Percentiles rank a stretch among this genome's conserved stretches.
phyloP scores from a whole-genome alignment of 2,888 invertebrate genomes.

The Aplocera efformata region DNA sequence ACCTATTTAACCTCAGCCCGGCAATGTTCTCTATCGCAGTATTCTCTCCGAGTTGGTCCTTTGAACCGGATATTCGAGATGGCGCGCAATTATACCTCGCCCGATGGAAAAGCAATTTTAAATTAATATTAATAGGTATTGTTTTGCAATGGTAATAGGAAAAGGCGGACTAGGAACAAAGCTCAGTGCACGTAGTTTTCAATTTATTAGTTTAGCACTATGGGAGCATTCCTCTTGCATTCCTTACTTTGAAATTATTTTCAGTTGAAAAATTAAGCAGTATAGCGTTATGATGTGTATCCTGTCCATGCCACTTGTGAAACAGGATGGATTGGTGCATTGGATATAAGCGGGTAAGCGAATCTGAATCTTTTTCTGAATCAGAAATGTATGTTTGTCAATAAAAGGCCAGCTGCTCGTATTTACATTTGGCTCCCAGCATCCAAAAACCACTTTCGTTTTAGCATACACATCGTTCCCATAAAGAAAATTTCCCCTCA shows the following conservation, averaged over 20 bases:
- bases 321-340: no score
- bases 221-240: background rate
- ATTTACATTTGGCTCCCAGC: no score
- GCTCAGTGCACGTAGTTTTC: conserved; percentile 7
- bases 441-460: conserved; percentile 13
- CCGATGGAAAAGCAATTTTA: conserved; percentile 19
- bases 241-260: background rate
- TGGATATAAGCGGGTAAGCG: no score
- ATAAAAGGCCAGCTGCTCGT: no score
- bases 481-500: conserved; percentile 20
- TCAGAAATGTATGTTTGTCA: no score
- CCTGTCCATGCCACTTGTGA: no score
- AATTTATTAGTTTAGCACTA: conserved; percentile 9
- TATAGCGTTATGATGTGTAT: no score
- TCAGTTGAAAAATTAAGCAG: no score
- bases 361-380: no score
- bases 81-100: conserved; percentile 19
- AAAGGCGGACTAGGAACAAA: conserved; percentile 11
- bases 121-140: conserved; percentile 24
- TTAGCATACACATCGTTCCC: conserved; percentile 21
- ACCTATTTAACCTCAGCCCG: background rate
- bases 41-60: conserved; percentile 17
- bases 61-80: conserved; percentile 22
- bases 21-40: conserved; percentile 11
- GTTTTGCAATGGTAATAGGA: conserved; percentile 9